Evolutionary conservation across 2,888 invertebrate genomes (phyloP).

Genomic region (Seladonia tumulorum): DNA sequence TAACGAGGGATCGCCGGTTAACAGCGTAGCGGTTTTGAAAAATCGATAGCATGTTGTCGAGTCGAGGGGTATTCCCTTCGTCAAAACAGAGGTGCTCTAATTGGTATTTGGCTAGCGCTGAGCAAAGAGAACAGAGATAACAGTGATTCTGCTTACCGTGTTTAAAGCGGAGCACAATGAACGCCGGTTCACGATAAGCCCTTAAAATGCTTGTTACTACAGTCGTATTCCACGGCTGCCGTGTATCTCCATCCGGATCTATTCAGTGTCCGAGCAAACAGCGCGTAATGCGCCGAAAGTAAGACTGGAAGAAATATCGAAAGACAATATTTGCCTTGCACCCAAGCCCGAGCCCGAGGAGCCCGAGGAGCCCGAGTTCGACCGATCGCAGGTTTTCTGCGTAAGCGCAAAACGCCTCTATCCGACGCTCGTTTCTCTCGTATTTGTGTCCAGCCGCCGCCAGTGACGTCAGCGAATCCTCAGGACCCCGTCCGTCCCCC

Average conservation of each 20-base stretch:
- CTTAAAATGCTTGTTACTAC: neutral
- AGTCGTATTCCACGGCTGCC: neutral
- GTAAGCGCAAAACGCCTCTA: constrained; percentile 53
- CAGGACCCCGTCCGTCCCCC: neutral
- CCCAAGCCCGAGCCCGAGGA: constrained; percentile 3
- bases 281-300: constrained; percentile 40
- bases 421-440: constrained; percentile 49
- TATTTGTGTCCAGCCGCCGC: constrained; percentile 47
- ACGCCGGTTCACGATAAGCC: constrained; percentile 13
- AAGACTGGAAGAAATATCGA: constrained; percentile 49
- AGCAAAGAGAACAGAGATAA: neutral
- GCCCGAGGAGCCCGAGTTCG: constrained; percentile 6
- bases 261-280: constrained; percentile 22
- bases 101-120: constrained; percentile 6
- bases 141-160: constrained; percentile 5
- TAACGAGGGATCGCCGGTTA: neutral
- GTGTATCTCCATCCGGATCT: neutral
- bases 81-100: neutral
- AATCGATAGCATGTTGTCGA: constrained; percentile 8
- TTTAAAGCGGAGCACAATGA: constrained; percentile 9
- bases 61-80: neutral
- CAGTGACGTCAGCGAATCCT: constrained; percentile 56
- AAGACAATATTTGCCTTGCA: constrained; percentile 64
- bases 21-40: constrained; percentile 9
- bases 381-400: constrained; percentile 59